These are phyloP conservation scores for Drosophila antonietae DNA, from an alignment of 2,888 invertebrate species.

Conservation along the genomic window DNA sequence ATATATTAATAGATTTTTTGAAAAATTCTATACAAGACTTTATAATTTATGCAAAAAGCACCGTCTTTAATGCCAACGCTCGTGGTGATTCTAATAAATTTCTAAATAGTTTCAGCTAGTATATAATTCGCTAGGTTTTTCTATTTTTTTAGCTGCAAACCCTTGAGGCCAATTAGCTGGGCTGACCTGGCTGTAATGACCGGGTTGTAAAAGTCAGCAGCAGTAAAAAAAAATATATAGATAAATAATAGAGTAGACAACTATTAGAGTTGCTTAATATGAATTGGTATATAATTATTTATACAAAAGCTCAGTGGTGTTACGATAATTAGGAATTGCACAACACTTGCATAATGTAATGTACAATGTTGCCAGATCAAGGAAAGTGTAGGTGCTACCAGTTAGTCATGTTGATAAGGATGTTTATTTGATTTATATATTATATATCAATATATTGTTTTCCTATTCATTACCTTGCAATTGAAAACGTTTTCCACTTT, in stretches of 20 bases:
- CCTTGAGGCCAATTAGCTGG: constrained; percentile 27
- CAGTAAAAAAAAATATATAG: constrained; percentile 11
- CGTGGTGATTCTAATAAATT: constrained; percentile 14
- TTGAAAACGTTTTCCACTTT: constrained; percentile 42
- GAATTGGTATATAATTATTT: neutral
- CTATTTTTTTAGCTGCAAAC: constrained; percentile 5
- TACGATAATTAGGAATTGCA: neutral
- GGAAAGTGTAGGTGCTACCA: neutral
- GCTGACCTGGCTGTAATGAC: constrained; percentile 27
- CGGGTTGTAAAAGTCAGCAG: constrained; percentile 15
- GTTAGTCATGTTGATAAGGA: neutral
- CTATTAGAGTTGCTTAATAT: neutral
- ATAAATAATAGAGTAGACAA: constrained; percentile 3
- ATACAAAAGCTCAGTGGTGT: neutral
- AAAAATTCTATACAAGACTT: neutral
- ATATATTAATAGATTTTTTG: neutral
- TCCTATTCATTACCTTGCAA: constrained; percentile 45
- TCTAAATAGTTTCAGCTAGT: constrained; percentile 12
- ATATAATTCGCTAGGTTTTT: constrained; percentile 1
- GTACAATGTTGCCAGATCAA: neutral
- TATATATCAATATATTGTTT: constrained; percentile 9
- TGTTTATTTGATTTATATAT: neutral
- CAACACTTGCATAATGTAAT: constrained; percentile 1
- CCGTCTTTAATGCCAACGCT: constrained; percentile 1
- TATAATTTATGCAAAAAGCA: constrained; percentile 13